These are phyloP conservation scores for Plutella xylostella DNA, from an alignment of 2,888 invertebrate species.

Conservation along the genomic window DNA sequence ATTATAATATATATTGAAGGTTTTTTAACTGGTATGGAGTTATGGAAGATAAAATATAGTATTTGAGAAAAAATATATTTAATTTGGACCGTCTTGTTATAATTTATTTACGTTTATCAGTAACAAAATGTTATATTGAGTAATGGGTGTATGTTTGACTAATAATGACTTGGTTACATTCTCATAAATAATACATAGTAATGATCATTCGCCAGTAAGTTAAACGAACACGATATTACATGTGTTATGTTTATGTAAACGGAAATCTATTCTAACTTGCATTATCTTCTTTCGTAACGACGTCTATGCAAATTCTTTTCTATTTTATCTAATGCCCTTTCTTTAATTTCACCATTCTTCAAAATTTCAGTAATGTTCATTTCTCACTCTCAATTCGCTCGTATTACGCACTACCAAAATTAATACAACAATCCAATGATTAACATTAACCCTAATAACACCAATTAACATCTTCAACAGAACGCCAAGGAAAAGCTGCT, in stretches of 20 bases:
- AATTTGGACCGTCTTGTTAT: neutral
- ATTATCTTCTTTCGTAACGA: too few species aligned
- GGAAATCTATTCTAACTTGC: too few species aligned
- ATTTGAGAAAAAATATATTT: too few species aligned
- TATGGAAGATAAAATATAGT: too few species aligned
- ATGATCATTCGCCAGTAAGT: neutral
- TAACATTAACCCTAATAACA: neutral
- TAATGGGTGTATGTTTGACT: constrained; percentile 62
- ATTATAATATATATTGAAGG: too few species aligned
- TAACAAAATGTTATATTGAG: constrained; percentile 31
- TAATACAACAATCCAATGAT: too few species aligned
- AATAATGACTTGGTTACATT: too few species aligned
- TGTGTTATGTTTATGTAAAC: too few species aligned
- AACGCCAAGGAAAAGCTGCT: constrained; percentile 64
- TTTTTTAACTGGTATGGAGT: too few species aligned
- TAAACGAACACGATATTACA: neutral
- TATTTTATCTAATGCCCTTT: too few species aligned
- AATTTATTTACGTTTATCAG: neutral
- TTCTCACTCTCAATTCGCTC: neutral
- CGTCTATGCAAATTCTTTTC: too few species aligned
- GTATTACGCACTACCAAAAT: neutral
- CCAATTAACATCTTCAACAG: constrained; percentile 34
- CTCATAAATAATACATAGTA: neutral
- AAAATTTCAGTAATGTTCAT: constrained; percentile 2
- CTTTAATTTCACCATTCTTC: neutral